Conservation (phyloP, 92 coral and sea anemone species). For the Epizoanthus scotinus region DNA sequence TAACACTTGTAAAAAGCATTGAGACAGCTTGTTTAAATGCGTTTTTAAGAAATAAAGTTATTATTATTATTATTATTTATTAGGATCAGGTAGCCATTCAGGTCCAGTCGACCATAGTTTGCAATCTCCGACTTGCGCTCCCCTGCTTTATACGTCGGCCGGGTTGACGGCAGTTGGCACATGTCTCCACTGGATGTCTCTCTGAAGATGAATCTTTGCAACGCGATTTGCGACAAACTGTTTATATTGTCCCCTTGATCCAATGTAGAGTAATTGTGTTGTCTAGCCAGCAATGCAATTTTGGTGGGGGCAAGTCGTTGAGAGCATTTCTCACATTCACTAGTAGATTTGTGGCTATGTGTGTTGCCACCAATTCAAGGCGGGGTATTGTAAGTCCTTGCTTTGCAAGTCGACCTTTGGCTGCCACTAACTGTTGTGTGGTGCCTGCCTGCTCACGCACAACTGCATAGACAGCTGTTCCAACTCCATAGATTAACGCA, state of each 20-base stretch:
- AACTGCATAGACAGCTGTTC: constrained; percentile 2
- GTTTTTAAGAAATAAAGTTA: no score
- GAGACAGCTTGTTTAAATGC: no score
- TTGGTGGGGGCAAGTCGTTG: constrained; percentile 3
- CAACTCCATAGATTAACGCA: constrained; percentile 24
- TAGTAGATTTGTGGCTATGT: constrained; percentile 11
- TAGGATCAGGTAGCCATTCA: constrained; percentile 4
- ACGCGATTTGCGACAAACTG: constrained; percentile 42
- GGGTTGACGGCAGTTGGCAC: constrained; percentile 38
- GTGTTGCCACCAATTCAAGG: constrained; percentile 9
- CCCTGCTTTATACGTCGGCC: constrained; percentile 32
- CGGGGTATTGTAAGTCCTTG: constrained; percentile 22
- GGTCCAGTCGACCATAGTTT: constrained; percentile 27
- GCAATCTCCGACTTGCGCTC: neutral
- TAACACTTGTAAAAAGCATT: no score
- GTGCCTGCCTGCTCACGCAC: constrained; percentile 21
- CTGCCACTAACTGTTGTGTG: constrained; percentile 6
- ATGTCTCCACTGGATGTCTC: constrained; percentile 36
- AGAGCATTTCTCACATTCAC: constrained; percentile 3
- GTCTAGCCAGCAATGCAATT: constrained; percentile 2
- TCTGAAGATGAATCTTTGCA: constrained; percentile 24
- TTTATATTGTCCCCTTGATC: constrained; percentile 29
- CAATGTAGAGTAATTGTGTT: constrained; percentile 40
- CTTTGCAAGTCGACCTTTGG: constrained; percentile 26
- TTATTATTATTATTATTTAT: no score